A percentile compares a stretch with the other conserved stretches of the same genome.
Evolutionary conservation across 2,888 invertebrate genomes (phyloP).

Genomic region (Cantharis flavilabris): DNA sequence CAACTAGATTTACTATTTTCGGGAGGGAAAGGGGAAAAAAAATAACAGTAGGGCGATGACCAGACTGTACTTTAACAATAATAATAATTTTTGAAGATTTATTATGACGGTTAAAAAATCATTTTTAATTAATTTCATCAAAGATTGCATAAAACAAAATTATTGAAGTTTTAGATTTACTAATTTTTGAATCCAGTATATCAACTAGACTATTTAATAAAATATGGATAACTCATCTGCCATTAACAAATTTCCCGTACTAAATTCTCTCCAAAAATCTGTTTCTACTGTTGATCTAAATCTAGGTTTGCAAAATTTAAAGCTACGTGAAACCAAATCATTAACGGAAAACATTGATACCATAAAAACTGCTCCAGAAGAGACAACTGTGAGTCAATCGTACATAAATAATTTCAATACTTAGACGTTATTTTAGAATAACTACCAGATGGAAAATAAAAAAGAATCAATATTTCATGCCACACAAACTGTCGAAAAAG

Average conservation of each 20-base stretch:
- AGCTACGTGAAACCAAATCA: slow-evolving; percentile 38
- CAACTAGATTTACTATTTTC: too few relatives aligned
- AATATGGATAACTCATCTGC: not conserved
- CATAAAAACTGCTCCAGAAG: slow-evolving; percentile 13
- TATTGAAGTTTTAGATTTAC: not conserved
- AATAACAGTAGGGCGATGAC: too few relatives aligned
- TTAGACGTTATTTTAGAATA: not conserved
- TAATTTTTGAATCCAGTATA: not conserved
- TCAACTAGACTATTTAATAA: not conserved
- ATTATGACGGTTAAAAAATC: too few relatives aligned
- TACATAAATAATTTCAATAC: not conserved
- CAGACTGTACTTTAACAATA: too few relatives aligned
- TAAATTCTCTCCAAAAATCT: slow-evolving; percentile 19
- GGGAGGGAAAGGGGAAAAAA: too few relatives aligned
- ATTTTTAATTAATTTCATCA: not conserved
- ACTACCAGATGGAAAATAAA: slow-evolving; percentile 10
- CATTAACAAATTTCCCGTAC: not conserved
- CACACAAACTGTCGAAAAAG: slow-evolving; percentile 24
- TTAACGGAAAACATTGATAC: slow-evolving; percentile 38
- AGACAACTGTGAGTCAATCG: not conserved
- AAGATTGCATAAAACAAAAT: not conserved
- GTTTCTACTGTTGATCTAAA: slow-evolving; percentile 35
- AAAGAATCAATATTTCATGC: slow-evolving; percentile 6
- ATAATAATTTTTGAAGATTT: too few relatives aligned
- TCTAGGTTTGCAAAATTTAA: slow-evolving; percentile 18